Percentiles rank a stretch among this genome's conserved stretches.
phyloP scores from a whole-genome alignment of 2,113 vertebrate species.

The Acanthochromis polyacanthus region DNA sequence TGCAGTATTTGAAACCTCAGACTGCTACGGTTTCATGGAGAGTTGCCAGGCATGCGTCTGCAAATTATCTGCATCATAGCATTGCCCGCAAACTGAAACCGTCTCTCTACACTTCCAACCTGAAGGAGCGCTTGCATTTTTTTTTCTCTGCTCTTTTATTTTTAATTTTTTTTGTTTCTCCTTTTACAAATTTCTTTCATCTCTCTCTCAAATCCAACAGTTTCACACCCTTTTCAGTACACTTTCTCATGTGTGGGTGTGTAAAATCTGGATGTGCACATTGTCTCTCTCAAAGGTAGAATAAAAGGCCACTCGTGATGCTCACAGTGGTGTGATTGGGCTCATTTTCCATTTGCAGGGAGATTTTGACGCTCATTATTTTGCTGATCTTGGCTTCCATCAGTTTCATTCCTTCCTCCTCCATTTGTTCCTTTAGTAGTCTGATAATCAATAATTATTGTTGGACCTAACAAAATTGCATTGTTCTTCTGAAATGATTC shows the following conservation, averaged over 20 bases:
- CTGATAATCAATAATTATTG: constrained; percentile 44
- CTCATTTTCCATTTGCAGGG: background rate
- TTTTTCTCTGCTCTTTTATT: constrained; percentile 5
- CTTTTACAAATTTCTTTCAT: background rate
- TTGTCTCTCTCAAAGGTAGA: constrained; percentile 42
- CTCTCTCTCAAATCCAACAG: constrained; percentile 4
- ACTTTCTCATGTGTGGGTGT: constrained; percentile 29
- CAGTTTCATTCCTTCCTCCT: background rate
- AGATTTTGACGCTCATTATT: constrained; percentile 13
- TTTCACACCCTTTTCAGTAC: constrained; percentile 39
- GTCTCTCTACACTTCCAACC: background rate
- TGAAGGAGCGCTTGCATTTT: constrained; percentile 24
- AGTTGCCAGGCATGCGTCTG: constrained; percentile 29
- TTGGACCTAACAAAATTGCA: constrained; percentile 10
- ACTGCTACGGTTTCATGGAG: background rate
- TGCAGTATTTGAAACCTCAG: constrained; percentile 12
- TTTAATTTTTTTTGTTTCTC: background rate
- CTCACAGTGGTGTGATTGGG: constrained; percentile 25
- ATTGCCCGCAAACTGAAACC: background rate
- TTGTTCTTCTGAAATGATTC: constrained; percentile 25
- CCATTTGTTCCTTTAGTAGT: constrained; percentile 31
- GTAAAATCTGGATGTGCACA: constrained; percentile 24
- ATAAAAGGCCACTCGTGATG: constrained; percentile 38
- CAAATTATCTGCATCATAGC: constrained; percentile 16
- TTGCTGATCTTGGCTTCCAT: constrained; percentile 17